phyloP scores from a whole-genome alignment of 2,888 invertebrate species.

The Blastobasis adustella region DNA sequence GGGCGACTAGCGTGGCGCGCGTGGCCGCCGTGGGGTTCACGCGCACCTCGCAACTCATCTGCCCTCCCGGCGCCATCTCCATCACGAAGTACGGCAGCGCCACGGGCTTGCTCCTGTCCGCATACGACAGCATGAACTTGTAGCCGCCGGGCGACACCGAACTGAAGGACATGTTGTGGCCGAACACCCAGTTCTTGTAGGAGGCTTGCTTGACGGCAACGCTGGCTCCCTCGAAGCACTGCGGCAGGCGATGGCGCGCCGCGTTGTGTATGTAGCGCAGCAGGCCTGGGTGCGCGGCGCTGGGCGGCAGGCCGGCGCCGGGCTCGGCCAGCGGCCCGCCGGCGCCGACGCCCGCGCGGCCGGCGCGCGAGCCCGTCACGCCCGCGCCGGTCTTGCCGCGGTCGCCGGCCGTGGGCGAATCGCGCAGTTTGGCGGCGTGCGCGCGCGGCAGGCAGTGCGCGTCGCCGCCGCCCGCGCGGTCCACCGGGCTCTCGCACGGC shows the following conservation, averaged over 20 bases:
- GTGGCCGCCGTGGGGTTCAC: conserved; percentile 48
- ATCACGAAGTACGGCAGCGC: conserved; percentile 59
- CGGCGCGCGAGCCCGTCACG: conserved; percentile 52
- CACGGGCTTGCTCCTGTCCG: conserved; percentile 40
- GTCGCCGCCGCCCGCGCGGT: conserved; percentile 19
- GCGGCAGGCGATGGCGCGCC: conserved; percentile 56
- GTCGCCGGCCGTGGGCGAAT: conserved; percentile 24
- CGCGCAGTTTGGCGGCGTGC: too few relatives aligned
- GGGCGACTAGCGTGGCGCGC: conserved; percentile 55
- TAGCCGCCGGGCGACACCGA: conserved; percentile 68
- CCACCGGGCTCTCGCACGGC: neutral
- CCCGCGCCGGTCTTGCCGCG: conserved; percentile 65
- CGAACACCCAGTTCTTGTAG: conserved; percentile 50
- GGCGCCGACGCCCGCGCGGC: conserved; percentile 38
- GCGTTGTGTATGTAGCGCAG: conserved; percentile 61
- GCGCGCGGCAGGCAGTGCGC: too few relatives aligned
- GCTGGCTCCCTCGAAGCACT: conserved; percentile 63
- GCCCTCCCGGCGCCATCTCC: conserved; percentile 66
- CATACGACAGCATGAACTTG: conserved; percentile 53
- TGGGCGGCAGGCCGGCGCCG: conserved; percentile 38
- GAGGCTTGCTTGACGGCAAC: conserved; percentile 54
- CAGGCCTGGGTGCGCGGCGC: conserved; percentile 53
- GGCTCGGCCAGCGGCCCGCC: conserved; percentile 53
- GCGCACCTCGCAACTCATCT: conserved; percentile 60
- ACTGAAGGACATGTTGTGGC: conserved; percentile 60